A percentile compares a stretch with the other conserved stretches of the same genome.
phyloP scores from a whole-genome alignment of 2,113 vertebrate species.

The Megaptera novaeangliae region DNA sequence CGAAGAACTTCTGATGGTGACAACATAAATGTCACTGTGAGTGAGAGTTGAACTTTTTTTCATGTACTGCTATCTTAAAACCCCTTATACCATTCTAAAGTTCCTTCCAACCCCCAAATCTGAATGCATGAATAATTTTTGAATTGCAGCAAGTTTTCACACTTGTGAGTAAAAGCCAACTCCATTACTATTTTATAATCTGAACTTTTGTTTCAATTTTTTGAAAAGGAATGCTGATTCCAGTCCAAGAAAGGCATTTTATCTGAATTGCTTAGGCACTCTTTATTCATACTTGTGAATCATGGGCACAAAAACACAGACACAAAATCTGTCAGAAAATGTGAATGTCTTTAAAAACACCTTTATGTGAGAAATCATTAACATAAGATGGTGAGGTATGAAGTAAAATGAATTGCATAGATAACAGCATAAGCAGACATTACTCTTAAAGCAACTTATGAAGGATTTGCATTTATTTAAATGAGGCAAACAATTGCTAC shows the following conservation, averaged over 20 bases:
- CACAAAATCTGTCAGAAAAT: conserved; percentile 48
- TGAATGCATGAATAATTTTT: conserved; percentile 35
- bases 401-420: conserved; percentile 35
- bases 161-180: not conserved
- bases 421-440: not conserved
- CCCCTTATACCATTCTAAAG: not conserved
- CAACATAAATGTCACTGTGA: not conserved
- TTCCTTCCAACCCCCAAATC: not conserved
- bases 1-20: not conserved
- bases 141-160: conserved; percentile 5
- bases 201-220: conserved; percentile 7
- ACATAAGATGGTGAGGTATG: conserved; percentile 25
- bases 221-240: conserved; percentile 38
- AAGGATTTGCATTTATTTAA: not conserved
- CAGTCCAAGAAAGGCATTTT: conserved; percentile 41
- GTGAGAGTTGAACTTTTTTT: not conserved
- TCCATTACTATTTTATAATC: conserved; percentile 44
- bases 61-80: not conserved
- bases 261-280: conserved; percentile 11
- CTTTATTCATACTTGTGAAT: not conserved
- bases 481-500: not conserved
- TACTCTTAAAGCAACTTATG: not conserved
- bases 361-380: conserved; percentile 45
- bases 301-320: conserved; percentile 34
- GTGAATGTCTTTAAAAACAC: conserved; percentile 26